Conservation (phyloP, 2,888 invertebrate genomes). For the Euplagia quadripunctaria region DNA sequence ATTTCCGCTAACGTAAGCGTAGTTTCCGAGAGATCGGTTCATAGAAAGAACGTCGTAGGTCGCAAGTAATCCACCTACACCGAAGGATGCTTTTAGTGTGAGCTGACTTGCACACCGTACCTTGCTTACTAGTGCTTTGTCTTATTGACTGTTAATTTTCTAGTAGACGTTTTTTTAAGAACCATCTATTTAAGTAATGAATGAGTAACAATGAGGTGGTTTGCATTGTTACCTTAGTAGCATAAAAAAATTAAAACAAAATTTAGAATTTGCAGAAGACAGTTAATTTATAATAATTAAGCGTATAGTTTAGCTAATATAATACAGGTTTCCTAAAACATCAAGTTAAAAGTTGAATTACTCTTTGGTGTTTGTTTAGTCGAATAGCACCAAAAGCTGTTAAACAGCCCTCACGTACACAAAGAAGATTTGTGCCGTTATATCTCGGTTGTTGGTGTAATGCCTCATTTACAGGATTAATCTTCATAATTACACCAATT, state of each 20-base stretch:
- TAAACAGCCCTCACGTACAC: constrained; percentile 53
- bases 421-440: constrained; percentile 54
- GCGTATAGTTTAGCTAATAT: too few species aligned
- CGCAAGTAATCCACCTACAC: not conserved
- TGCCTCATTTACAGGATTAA: constrained; percentile 61
- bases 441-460: constrained; percentile 53
- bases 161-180: too few species aligned
- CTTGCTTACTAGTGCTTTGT: not conserved
- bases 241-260: too few species aligned
- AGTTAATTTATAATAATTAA: too few species aligned
- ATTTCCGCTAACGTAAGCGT: not conserved
- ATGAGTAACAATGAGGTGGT: too few species aligned
- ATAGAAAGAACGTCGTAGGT: not conserved
- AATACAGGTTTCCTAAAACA: not conserved
- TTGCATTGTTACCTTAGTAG: too few species aligned
- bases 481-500: constrained; percentile 66
- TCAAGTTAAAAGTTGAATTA: constrained; percentile 38
- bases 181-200: too few species aligned
- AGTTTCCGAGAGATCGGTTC: not conserved
- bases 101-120: not conserved
- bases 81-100: not conserved
- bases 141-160: too few species aligned
- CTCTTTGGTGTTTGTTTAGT: constrained; percentile 37
- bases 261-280: too few species aligned
- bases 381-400: constrained; percentile 41